Evolutionary conservation across 2,888 invertebrate genomes (phyloP).

Genomic region (Malacosoma neustria): DNA sequence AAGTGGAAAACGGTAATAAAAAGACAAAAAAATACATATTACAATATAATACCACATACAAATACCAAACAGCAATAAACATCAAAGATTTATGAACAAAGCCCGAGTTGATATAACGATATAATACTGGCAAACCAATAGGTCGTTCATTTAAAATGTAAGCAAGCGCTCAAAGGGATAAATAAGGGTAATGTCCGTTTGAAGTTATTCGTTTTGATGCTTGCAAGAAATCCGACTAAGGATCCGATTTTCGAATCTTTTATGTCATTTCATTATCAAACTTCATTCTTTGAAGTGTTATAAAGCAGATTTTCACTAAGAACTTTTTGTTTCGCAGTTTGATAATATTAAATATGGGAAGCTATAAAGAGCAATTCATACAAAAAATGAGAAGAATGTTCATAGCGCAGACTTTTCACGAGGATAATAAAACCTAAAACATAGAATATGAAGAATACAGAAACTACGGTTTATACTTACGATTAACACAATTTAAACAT

Average conservation of each 20-base stretch:
- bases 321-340: conserved; percentile 9
- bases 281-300: neutral
- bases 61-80: too few species aligned
- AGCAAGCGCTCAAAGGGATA: conserved; percentile 15
- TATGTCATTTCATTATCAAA: conserved; percentile 1
- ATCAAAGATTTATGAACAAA: conserved; percentile 9
- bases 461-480: too few species aligned
- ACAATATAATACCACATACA: too few species aligned
- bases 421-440: conserved; percentile 13
- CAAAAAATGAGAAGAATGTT: conserved; percentile 19
- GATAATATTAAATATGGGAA: neutral
- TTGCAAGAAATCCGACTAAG: conserved; percentile 18
- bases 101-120: neutral
- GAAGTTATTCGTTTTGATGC: conserved; percentile 20
- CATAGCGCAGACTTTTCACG: conserved; percentile 19
- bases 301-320: conserved; percentile 3
- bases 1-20: too few species aligned
- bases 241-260: conserved; percentile 17
- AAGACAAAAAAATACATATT: too few species aligned
- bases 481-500: too few species aligned
- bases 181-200: conserved; percentile 19
- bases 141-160: conserved; percentile 8
- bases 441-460: too few species aligned
- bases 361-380: neutral
- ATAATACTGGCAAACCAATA: neutral